Percentiles rank a stretch among this genome's conserved stretches.
These are phyloP conservation scores for Gobius niger DNA, from an alignment of 2,113 vertebrate species.

Conservation along the genomic window DNA sequence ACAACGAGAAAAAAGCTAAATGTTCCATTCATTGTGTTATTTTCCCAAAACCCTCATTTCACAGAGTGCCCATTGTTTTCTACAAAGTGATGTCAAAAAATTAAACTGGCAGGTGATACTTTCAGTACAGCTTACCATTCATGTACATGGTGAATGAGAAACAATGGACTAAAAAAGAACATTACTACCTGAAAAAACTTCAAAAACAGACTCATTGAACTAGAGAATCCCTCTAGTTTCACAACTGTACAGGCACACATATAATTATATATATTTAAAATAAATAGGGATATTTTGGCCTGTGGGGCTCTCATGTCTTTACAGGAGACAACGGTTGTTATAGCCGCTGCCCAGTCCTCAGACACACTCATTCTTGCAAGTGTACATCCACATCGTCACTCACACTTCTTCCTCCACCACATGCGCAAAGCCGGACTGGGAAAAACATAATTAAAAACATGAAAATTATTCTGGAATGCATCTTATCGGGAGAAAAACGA, in stretches of 20 bases:
- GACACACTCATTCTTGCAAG: slow-evolving; percentile 7
- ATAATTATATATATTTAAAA: slow-evolving; percentile 77
- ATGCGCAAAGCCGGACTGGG: slow-evolving; percentile 60
- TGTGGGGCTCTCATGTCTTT: slow-evolving; percentile 46
- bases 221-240: slow-evolving; percentile 71
- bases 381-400: slow-evolving; percentile 34
- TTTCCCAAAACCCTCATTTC: slow-evolving; percentile 39
- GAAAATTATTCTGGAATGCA: slow-evolving; percentile 74
- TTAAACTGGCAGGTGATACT: slow-evolving; percentile 53
- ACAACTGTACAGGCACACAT: slow-evolving; percentile 82
- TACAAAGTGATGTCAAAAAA: slow-evolving; percentile 54
- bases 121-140: slow-evolving; percentile 70
- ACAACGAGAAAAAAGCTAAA: slow-evolving; percentile 54
- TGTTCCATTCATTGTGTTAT: slow-evolving; percentile 47
- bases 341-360: slow-evolving; percentile 8
- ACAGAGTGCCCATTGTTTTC: slow-evolving; percentile 38
- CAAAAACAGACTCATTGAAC: slow-evolving; percentile 67
- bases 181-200: slow-evolving; percentile 75
- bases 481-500: slow-evolving; percentile 48
- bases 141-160: slow-evolving; percentile 60
- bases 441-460: slow-evolving; percentile 68
- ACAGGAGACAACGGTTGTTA: slow-evolving; percentile 42
- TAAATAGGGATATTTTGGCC: slow-evolving; percentile 79
- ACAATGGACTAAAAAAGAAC: slow-evolving; percentile 66
- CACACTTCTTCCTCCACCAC: slow-evolving; percentile 52